Evolutionary conservation across 2,888 invertebrate species (phyloP), one percentile per base, ranked within the genome.

Genomic region (Epistrophella euchroma): DNA sequence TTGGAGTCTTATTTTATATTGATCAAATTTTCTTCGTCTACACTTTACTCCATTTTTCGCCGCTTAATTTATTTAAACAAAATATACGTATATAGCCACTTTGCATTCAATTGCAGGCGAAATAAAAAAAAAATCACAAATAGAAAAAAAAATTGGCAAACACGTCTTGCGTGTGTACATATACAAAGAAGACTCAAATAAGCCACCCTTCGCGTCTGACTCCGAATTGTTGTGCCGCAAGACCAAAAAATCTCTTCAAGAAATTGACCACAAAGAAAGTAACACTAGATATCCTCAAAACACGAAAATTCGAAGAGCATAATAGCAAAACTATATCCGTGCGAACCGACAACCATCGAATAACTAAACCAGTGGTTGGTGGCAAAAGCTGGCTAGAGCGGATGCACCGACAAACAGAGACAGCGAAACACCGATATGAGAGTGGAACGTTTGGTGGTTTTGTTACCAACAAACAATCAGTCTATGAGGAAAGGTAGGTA

Each of bases 321-420:
- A 37, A 50, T 6, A 66, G 19, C 10, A 58, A 28, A 35, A 56
- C 68, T 58, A 81, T 56, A 81, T 56, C 60, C 81, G 76, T 25
- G 62, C 73, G 76, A 85, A 77, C 66, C 66, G 66, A 66, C 72
- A 73, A 73, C 72, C 81, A 72, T 60, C 72, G 76, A 85, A 73
- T 72, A 85, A 85, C 85, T 85, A 77, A 85, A 85, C 80, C 85
- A 56, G 70, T 74, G 80, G 80, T 80, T 66, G 75, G 22, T 60
- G 76, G 68, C 55, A 70, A 81, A 77, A 76, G 85, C 73, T 73
- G 73, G 81, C 75, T 85, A 80, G 75, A 80, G 83, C 60, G 60
- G 7, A 56, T 37, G 43, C 22, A 50, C 6, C n/a, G 47, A 47
- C 37, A 0, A 40, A 13, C 13, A 15, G 32, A 22, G n/a, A n/a